phyloP scores from a whole-genome alignment of 2,113 vertebrate species.

The Hipposideros armiger region DNA sequence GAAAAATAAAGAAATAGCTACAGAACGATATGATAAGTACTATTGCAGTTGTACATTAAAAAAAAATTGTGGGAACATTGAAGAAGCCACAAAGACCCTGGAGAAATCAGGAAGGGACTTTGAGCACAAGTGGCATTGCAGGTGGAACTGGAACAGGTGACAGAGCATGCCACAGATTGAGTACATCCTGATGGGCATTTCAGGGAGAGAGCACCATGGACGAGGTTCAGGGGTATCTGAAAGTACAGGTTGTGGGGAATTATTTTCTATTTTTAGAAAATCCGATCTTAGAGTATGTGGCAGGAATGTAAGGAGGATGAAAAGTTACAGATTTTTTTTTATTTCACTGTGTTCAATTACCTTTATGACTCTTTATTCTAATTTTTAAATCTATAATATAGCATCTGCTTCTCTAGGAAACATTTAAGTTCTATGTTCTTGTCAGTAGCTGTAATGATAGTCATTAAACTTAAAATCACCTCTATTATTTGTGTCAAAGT shows the following conservation, averaged over 20 bases:
- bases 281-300: background rate
- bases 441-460: background rate
- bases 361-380: background rate
- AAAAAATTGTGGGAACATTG: background rate
- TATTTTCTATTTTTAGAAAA: background rate
- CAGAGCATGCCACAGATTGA: too few species aligned
- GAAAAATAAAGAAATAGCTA: background rate
- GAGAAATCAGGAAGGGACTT: background rate
- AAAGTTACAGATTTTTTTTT: background rate
- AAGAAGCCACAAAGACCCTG: background rate
- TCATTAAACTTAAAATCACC: background rate
- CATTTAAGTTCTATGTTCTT: background rate
- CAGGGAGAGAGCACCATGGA: background rate
- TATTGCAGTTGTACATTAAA: background rate
- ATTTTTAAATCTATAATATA: background rate
- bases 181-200: background rate
- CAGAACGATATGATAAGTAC: background rate
- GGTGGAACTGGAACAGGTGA: background rate
- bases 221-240: background rate
- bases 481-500: background rate
- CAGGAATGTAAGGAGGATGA: background rate
- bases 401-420: background rate
- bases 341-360: background rate
- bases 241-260: background rate
- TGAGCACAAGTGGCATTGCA: background rate